Evolutionary conservation across 2,797 vertebrate species (phyloP), one percentile per base, ranked within the genome.

Genomic region (Staurois parvus): DNA sequence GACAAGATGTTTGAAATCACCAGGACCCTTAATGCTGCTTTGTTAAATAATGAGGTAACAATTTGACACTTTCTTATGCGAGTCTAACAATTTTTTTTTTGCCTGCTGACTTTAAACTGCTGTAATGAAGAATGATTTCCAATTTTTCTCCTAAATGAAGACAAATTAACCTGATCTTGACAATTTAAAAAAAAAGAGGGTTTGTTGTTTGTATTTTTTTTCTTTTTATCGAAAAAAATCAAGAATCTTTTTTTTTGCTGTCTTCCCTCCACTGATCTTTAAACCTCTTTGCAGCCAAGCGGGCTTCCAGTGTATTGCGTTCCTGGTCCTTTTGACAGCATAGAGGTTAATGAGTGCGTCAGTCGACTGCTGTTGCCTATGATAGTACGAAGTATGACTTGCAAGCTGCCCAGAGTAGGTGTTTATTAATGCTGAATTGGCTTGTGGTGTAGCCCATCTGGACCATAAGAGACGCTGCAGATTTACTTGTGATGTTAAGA

Each of bases 1-100:
- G 93, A 95, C 95, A 98, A 98, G 96, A 99, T 99, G 98, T 99
- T 99, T 95, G 98, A 99, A 97, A 99, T 99, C 97, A 98, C 97
- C 98, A 96, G 98, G 97, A 98, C 97, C 95, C 97, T 99, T 96
- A 99, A 99, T 95, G 97, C 98, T 92, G 97, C 98, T 94, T 98
- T 99, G 97, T 97, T 99, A 96, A 98, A 97, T 97, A 99, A 97
- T 95, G 98, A 99, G 98, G 98, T 99, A 99, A 98, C 93, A 94
- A 94, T 94, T 95, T 95, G 93, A 93, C 94, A 95, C 94, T 94
- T 95, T 92, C 56, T 94, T 94, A 92, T 94, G 93, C 93, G 91
- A 93, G 92, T 92, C 93, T 93, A 42, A 92, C 93, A 92, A 52
- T 3, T 52, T 52, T 94, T 92, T 94, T 88, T 62, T 64, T 64